Percentiles rank a stretch among this genome's conserved stretches.
Evolutionary conservation across 2,113 vertebrate genomes (phyloP).

Genomic region (Platycercus adscitus): DNA sequence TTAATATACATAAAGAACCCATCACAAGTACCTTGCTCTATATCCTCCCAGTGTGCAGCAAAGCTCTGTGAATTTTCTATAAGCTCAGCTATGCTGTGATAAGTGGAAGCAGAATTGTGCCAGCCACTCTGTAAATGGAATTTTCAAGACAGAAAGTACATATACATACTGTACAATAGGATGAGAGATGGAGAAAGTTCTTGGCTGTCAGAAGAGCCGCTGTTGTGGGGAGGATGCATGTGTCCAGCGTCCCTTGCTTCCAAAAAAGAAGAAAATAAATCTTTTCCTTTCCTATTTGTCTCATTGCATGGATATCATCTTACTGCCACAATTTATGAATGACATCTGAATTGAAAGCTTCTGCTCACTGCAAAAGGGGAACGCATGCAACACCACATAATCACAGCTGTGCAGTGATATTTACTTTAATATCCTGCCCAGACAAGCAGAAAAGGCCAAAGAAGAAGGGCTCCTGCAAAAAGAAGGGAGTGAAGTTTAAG

Average conservation of each 20-base stretch:
- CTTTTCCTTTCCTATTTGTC: neutral
- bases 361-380: neutral
- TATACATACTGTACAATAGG: neutral
- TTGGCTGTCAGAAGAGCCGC: neutral
- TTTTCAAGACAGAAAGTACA: neutral
- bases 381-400: neutral
- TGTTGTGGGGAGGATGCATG: neutral
- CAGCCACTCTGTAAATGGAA: conserved; percentile 17
- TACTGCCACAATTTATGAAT: neutral
- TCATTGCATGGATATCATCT: neutral
- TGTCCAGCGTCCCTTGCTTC: neutral
- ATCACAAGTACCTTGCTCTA: neutral
- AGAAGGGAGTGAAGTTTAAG: neutral
- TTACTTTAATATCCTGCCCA: neutral
- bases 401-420: neutral
- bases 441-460: neutral
- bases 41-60: neutral
- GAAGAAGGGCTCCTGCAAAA: neutral
- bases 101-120: neutral
- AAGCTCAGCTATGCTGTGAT: neutral
- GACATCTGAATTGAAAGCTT: neutral
- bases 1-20: neutral
- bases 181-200: neutral
- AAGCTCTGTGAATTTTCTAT: neutral
- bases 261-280: neutral